Evolutionary conservation across 1,140 invertebrate genomes (phyloP).

Genomic region (Zaprionus nigranus): DNA sequence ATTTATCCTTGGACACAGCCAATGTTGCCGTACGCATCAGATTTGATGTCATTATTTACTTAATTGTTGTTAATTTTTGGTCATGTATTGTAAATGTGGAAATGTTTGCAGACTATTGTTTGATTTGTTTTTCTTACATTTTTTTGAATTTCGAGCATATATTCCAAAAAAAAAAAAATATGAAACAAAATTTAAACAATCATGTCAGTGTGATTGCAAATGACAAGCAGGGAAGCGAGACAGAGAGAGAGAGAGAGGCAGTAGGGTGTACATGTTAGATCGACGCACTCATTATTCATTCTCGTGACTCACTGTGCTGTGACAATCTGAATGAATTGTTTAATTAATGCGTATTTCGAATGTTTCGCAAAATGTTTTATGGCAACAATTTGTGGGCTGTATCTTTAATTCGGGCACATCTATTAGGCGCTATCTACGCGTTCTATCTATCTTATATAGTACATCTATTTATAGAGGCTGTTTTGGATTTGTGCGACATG

Average conservation of each 20-base stretch:
- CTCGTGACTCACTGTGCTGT: conserved; percentile 33
- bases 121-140: not conserved
- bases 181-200: conserved; percentile 2
- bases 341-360: conserved; percentile 52
- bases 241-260: no score
- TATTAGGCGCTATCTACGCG: not conserved
- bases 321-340: conserved; percentile 72
- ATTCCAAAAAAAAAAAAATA: not conserved
- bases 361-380: conserved; percentile 30
- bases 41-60: not conserved
- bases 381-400: not conserved
- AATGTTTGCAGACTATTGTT: not conserved
- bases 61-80: not conserved
- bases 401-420: not conserved
- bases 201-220: conserved; percentile 2
- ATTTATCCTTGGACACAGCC: not conserved
- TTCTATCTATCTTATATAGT: not conserved
- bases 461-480: not conserved
- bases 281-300: not conserved
- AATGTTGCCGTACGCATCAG: not conserved
- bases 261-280: not conserved
- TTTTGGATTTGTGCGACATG: conserved; percentile 9
- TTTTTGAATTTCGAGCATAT: conserved; percentile 22
- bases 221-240: not conserved
- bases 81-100: not conserved